A percentile compares a stretch with the other conserved stretches of the same genome.
Evolutionary conservation across 2,888 invertebrate genomes (phyloP).

Genomic region (Dorcus parallelipipedus): DNA sequence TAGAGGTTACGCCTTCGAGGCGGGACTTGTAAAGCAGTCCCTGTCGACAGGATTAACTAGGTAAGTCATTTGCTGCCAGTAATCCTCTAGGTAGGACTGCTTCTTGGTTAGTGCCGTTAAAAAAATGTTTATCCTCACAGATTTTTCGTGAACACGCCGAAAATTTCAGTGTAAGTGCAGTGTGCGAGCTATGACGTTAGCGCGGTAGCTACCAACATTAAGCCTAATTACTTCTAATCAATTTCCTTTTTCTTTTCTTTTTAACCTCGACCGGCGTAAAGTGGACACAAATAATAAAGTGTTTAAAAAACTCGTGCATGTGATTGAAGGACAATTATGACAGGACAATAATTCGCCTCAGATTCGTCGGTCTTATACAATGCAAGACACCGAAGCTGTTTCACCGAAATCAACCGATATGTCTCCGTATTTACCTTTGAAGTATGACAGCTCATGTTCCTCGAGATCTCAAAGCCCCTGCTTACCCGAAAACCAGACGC

Average conservation of each 20-base stretch:
- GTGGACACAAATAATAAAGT: too few relatives aligned
- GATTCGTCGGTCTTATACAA: constrained; percentile 17
- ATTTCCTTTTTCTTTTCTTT: too few relatives aligned
- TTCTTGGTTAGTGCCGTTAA: background rate
- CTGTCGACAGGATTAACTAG: background rate
- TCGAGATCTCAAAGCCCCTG: constrained; percentile 51
- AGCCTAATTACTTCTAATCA: too few relatives aligned
- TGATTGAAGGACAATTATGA: background rate
- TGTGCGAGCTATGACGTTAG: too few relatives aligned
- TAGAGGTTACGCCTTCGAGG: constrained; percentile 25
- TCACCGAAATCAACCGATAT: constrained; percentile 39
- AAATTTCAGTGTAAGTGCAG: too few relatives aligned
- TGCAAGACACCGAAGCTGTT: constrained; percentile 47
- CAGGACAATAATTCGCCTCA: background rate
- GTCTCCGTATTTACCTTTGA: constrained; percentile 44
- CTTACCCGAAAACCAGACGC: constrained; percentile 48
- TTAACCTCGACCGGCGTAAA: too few relatives aligned
- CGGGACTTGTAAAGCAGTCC: constrained; percentile 5
- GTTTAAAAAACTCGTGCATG: background rate
- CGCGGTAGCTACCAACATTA: too few relatives aligned
- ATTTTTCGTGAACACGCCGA: too few relatives aligned
- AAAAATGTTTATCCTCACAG: too few relatives aligned
- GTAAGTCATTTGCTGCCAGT: background rate
- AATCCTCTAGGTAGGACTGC: background rate
- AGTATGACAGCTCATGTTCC: constrained; percentile 45